Percentiles rank a stretch among this genome's conserved stretches.
phyloP scores from a whole-genome alignment of 2,113 vertebrate species.

The Paradoxurus hermaphroditus region DNA sequence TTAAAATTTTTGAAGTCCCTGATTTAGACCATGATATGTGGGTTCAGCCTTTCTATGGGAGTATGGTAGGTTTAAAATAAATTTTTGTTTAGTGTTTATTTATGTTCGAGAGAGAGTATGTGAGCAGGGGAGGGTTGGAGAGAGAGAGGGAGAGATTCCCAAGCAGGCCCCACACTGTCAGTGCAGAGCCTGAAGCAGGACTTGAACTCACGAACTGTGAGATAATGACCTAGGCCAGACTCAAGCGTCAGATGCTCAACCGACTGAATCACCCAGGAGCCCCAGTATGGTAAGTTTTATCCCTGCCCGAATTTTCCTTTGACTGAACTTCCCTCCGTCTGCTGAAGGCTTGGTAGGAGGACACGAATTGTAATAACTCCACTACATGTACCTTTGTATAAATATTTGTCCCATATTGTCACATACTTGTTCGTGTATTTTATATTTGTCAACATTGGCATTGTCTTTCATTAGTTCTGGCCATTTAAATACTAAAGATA shows the following conservation, averaged over 20 bases:
- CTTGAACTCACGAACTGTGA: too few species aligned
- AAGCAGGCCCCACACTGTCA: too few species aligned
- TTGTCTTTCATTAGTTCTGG: not conserved
- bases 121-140: too few species aligned
- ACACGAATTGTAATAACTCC: not conserved
- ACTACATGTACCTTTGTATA: not conserved
- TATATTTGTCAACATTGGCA: not conserved
- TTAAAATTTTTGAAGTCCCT: not conserved
- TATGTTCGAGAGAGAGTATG: too few species aligned
- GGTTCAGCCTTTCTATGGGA: not conserved
- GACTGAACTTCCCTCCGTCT: not conserved
- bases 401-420: conserved; percentile 7
- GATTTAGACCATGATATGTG: not conserved
- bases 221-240: too few species aligned
- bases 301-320: not conserved
- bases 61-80: not conserved
- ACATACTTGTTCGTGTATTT: not conserved
- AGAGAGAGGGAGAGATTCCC: too few species aligned
- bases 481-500: not conserved
- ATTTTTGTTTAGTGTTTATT: too few species aligned
- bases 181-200: too few species aligned
- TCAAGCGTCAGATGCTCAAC: too few species aligned
- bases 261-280: too few species aligned
- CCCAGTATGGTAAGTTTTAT: not conserved
- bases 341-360: not conserved